Evolutionary conservation across 2,888 invertebrate species (phyloP).

Genomic region (Anoplius nigerrimus): DNA sequence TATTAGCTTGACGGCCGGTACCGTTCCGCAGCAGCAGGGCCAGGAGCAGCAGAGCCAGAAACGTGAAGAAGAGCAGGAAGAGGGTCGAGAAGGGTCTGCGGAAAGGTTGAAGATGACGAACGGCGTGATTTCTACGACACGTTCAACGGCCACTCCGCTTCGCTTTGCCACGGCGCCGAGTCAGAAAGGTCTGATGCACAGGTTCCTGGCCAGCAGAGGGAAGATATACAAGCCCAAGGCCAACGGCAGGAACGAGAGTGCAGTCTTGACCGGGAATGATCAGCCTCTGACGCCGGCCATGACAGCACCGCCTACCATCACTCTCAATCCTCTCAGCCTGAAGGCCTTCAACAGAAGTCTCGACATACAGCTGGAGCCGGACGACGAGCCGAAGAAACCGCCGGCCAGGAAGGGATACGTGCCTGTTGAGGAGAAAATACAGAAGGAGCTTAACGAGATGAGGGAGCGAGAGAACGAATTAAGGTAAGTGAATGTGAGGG

Average conservation of each 20-base stretch:
- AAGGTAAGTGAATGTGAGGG: conserved; percentile 74
- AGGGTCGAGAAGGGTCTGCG: no score
- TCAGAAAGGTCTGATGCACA: conserved; percentile 89
- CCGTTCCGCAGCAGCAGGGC: conserved; percentile 5
- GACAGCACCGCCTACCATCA: conserved; percentile 54
- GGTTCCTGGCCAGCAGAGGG: conserved; percentile 85
- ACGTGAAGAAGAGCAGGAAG: no score
- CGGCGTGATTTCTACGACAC: conserved; percentile 64
- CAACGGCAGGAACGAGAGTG: neutral
- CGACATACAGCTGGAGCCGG: conserved; percentile 56
- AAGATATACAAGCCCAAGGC: conserved; percentile 76
- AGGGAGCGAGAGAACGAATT: conserved; percentile 88
- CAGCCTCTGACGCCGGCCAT: conserved; percentile 50
- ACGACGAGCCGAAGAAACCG: conserved; percentile 65
- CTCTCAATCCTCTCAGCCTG: conserved; percentile 63
- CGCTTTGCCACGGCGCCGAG: conserved; percentile 81
- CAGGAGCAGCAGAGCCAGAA: no score
- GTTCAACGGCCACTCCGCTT: conserved; percentile 64
- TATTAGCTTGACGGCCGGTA: conserved; percentile 45
- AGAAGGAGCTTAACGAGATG: conserved; percentile 90
- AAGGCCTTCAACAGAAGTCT: conserved; percentile 61
- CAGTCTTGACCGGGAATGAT: conserved; percentile 24
- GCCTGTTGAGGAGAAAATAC: conserved; percentile 92
- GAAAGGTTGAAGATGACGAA: conserved; percentile 70
- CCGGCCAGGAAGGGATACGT: conserved; percentile 86